Evolutionary conservation across 2,113 vertebrate species (phyloP), one percentile per base, ranked within the genome.

Genomic region (Cephalopterus ornatus): DNA sequence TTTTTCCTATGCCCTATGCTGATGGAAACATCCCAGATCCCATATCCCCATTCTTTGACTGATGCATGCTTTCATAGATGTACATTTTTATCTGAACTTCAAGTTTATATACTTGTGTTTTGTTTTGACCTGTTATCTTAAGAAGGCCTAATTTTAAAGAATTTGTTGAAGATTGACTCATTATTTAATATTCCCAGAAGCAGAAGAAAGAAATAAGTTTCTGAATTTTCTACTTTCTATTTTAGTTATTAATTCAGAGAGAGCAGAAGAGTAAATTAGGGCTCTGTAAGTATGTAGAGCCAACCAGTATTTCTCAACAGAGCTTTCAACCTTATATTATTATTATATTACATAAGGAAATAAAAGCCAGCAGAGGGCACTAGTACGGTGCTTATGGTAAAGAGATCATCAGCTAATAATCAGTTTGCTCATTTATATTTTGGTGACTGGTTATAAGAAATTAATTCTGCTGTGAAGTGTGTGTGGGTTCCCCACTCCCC

Each of bases 311-410:
- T 95, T 93, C 24, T 91, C 35, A 82, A 28, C 3, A 1, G 41
- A 21, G 67, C 66, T 91, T 91, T 81, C 59, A 59, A 63, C 8
- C 9, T 65, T 46, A 2, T 16, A n/a, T n/a, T n/a, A n/a, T n/a
- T n/a, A n/a, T n/a, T n/a, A n/a, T n/a, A 4, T 90, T 85, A 44
- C 11, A 4, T 53, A n/a, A 33, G 12, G 59, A 66, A 44, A 13
- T 47, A 61, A 22, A 59, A 80, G 58, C 72, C 83, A 95, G 79
- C 63, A 93, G 92, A 95, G 94, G 74, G 82, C 78, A 90, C 35
- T 68, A 90, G 52, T 20, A 75, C 68, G 58, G 92, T 82, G 46
- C 33, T 56, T 82, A 63, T 4, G 18, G 20, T 49, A 28, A 53
- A 71, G 42, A 17, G 13, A 11, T 8, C 68, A 8, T 35, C 74